A percentile compares a stretch with the other conserved stretches of the same genome.
Conservation (phyloP, 2,797 vertebrate species). For the Crax fasciolata region DNA sequence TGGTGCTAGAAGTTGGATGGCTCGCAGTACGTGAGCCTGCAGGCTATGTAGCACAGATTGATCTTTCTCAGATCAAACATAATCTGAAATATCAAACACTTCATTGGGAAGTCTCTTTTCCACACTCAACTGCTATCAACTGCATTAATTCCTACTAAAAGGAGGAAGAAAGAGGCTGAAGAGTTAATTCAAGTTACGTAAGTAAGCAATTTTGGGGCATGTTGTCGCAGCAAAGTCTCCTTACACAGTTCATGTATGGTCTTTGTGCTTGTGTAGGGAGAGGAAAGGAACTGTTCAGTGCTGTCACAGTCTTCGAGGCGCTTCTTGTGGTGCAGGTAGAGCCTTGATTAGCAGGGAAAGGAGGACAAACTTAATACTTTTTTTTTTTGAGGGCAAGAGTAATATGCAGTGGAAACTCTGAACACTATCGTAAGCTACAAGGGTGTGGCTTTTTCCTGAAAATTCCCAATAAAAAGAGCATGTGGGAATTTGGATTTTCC, state of each 20-base stretch:
- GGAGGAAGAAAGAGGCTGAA: neutral
- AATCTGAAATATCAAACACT: neutral
- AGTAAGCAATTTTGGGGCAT: neutral
- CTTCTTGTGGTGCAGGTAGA: conserved; percentile 14
- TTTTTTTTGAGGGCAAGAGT: neutral
- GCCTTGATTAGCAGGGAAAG: conserved; percentile 1
- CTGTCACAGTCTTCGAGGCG: neutral
- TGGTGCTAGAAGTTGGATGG: neutral
- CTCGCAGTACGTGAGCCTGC: neutral
- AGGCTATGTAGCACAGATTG: neutral
- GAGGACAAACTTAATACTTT: neutral
- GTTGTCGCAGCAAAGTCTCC: neutral
- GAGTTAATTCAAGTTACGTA: neutral
- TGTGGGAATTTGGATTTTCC: neutral
- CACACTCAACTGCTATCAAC: neutral
- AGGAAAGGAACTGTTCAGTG: conserved; percentile 19
- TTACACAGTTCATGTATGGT: neutral
- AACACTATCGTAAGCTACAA: neutral
- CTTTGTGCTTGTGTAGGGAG: conserved; percentile 26
- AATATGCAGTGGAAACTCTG: neutral
- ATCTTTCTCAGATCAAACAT: neutral
- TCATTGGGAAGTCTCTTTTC: neutral
- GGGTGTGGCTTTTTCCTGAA: neutral
- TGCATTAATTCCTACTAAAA: neutral
- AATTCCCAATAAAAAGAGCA: neutral